A percentile compares a stretch with the other conserved stretches of the same genome.
These are phyloP conservation scores for Dione vanillae DNA, from an alignment of 2,888 invertebrate genomes.

Conservation along the genomic window DNA sequence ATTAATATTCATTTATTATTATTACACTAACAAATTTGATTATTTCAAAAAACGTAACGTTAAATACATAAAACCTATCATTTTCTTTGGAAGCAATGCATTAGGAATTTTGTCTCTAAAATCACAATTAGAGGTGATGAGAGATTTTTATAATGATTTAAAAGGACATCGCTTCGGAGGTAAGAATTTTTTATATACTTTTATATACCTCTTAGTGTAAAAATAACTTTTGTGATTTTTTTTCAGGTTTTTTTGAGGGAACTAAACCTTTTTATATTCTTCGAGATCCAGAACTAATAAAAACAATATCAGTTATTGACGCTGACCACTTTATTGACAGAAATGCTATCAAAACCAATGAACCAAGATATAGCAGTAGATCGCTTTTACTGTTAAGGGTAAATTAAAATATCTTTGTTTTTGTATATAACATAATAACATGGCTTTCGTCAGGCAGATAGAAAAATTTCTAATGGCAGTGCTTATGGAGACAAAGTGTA, in stretches of 20 bases:
- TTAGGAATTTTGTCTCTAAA: neutral
- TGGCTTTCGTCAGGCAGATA: no score
- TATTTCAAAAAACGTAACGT: slow-evolving; percentile 23
- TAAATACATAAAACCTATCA: slow-evolving; percentile 12
- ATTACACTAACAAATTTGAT: slow-evolving; percentile 22
- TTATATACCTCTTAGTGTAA: neutral
- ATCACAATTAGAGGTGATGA: neutral
- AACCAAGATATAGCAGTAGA: slow-evolving; percentile 23
- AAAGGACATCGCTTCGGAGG: slow-evolving; percentile 9
- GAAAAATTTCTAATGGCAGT: no score
- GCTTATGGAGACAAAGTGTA: no score
- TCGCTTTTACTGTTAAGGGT: slow-evolving; percentile 1
- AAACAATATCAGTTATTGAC: slow-evolving; percentile 82
- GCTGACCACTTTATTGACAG: slow-evolving; percentile 84
- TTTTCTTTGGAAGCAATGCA: slow-evolving; percentile 15
- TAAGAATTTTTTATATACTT: neutral
- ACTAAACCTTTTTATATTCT: neutral
- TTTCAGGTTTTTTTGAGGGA: slow-evolving; percentile 16
- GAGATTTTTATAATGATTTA: slow-evolving; percentile 10
- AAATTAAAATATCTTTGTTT: neutral
- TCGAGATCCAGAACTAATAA: slow-evolving; percentile 82
- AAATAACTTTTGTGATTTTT: neutral
- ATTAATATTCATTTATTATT: slow-evolving; percentile 17
- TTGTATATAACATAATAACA: neutral
- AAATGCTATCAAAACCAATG: neutral